phyloP scores from a whole-genome alignment of 1,140 invertebrate species.

The Lepidurus apus region DNA sequence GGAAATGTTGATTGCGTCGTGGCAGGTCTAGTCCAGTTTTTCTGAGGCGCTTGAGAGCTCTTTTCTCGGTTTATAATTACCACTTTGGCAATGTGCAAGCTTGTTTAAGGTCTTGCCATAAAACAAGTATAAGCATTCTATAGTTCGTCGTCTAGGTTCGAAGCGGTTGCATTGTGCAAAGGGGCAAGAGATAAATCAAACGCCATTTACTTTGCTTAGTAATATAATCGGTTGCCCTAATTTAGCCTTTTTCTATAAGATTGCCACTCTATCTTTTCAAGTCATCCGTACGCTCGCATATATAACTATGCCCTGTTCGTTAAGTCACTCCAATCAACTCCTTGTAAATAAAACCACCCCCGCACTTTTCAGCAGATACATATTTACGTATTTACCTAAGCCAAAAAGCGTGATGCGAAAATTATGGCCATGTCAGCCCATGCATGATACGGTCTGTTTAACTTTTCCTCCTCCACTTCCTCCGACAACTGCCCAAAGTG shows the following conservation, averaged over 20 bases:
- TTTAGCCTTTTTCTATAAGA: background rate
- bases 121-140: background rate
- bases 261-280: slow-evolving; percentile 1
- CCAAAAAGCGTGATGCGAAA: background rate
- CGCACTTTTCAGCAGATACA: background rate
- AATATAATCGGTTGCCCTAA: slow-evolving; percentile 15
- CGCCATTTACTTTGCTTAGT: slow-evolving; percentile 1
- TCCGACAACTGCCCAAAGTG: background rate
- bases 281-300: background rate
- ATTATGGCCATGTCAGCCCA: background rate
- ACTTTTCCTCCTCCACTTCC: background rate
- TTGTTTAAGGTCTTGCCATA: background rate
- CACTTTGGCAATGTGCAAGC: background rate
- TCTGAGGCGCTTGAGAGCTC: background rate
- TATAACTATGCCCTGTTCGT: background rate
- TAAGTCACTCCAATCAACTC: slow-evolving; percentile 5
- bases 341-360: slow-evolving; percentile 14
- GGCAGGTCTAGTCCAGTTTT: background rate
- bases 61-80: slow-evolving; percentile 10
- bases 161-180: background rate
- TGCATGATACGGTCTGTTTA: background rate
- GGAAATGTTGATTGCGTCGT: background rate
- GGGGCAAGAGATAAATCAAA: slow-evolving; percentile 1
- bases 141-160: background rate
- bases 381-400: too few species aligned